A percentile compares a stretch with the other conserved stretches of the same genome.
Conservation (phyloP, 2,888 invertebrate genomes). For the Drosophila neotestacea region DNA sequence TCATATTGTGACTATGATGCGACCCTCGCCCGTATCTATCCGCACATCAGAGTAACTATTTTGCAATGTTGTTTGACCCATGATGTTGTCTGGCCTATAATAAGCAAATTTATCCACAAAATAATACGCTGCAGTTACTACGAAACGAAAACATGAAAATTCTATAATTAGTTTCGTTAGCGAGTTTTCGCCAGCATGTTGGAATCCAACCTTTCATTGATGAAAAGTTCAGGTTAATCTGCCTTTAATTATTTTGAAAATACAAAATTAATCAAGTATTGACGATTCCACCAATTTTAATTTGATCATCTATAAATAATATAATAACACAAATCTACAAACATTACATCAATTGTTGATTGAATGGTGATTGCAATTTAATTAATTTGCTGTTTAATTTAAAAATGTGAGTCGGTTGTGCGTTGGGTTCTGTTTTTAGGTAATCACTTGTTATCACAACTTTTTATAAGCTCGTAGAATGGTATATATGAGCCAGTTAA, state of each 20-base stretch:
- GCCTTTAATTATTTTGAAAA: background rate
- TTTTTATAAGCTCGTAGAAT: no score
- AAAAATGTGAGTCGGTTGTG: no score
- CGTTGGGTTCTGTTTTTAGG: background rate
- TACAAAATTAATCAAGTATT: background rate
- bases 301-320: no score
- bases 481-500: background rate
- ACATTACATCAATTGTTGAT: no score
- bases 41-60: background rate
- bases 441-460: background rate
- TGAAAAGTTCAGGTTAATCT: background rate
- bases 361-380: no score
- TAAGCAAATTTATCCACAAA: constrained; percentile 14
- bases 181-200: background rate
- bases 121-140: constrained; percentile 8
- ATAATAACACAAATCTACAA: no score
- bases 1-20: background rate
- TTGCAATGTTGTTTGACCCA: background rate
- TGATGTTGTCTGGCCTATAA: constrained; percentile 10
- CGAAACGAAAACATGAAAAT: constrained; percentile 5
- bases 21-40: background rate
- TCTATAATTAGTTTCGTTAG: constrained; percentile 44
- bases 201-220: background rate
- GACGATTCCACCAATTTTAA: no score
- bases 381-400: no score